These are phyloP conservation scores for Hemaris fuciformis DNA, from an alignment of 2,888 invertebrate species.

Conservation along the genomic window DNA sequence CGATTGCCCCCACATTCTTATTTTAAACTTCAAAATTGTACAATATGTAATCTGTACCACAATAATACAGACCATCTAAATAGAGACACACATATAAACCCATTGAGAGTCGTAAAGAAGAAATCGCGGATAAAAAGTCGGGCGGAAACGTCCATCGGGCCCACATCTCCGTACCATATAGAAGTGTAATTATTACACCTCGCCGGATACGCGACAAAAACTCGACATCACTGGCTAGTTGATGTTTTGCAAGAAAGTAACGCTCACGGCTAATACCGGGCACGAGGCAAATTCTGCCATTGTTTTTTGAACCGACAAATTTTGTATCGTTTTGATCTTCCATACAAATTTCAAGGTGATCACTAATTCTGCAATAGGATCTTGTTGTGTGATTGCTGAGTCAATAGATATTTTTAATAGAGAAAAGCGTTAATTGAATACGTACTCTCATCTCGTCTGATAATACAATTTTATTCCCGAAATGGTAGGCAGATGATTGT, in stretches of 20 bases:
- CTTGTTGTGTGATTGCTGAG: too few species aligned
- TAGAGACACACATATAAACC: background rate
- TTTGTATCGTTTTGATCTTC: background rate
- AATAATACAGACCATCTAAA: background rate
- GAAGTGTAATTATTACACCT: conserved; percentile 56
- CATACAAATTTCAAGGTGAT: too few species aligned
- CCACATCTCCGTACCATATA: conserved; percentile 37
- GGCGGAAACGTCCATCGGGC: conserved; percentile 56
- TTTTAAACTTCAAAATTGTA: too few species aligned
- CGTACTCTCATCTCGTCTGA: too few species aligned
- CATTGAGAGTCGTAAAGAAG: background rate
- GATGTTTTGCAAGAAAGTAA: conserved; percentile 39
- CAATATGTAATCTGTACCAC: too few species aligned
- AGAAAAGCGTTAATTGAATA: too few species aligned
- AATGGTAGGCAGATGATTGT: too few species aligned
- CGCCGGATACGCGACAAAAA: conserved; percentile 65
- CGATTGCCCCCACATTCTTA: too few species aligned
- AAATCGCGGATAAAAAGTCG: conserved; percentile 32
- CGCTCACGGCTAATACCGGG: conserved; percentile 44
- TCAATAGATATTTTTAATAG: too few species aligned
- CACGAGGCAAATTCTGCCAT: conserved; percentile 34
- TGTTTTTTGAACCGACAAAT: background rate
- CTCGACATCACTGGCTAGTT: conserved; percentile 43
- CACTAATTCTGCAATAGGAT: too few species aligned
- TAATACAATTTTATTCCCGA: too few species aligned